Evolutionary conservation across 2,888 invertebrate species (phyloP), one percentile per base, ranked within the genome.

Genomic region (Anoncus sp.): DNA sequence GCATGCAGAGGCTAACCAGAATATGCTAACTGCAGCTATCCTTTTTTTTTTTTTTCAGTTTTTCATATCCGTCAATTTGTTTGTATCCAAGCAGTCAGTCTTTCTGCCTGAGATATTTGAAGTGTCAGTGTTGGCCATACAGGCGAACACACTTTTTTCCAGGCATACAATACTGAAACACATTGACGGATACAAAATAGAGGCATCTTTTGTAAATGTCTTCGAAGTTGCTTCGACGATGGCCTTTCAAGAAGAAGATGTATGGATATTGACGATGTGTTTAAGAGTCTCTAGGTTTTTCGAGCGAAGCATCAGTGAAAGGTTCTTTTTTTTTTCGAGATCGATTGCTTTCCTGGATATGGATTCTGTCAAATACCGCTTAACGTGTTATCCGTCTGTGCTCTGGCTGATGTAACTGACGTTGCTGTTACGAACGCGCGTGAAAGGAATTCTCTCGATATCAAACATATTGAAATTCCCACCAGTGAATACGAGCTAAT

Each of bases 321-420:
- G 74, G 74, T 60, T 60, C 31, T 38, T 24, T 45, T 38, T 55
- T 35, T 38, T 24, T 45, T 38, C 49, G n/a, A 60, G 69, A 69
- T 69, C 47, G 67, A 75, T 75, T 24, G 75, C 55, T 62, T 62
- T 55, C 53, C 67, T 45, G 53, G 67, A 75, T 75, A 67, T 12
- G 67, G 35, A 53, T 55, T 40, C 49, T 73, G 63, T 59, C 60
- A 55, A 63, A 63, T 72, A 67, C 53, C 66, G 59, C 53, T 73
- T 66, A 57, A 16, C 45, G 27, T 10, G 31, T 31, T 12, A 55
- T 67, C 55, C 18, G 55, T 16, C 16, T 55, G 18, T 35, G 7
- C 63, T 20, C 57, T 12, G 9, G 45, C 10, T 35, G 6, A 5
- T 20, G 2, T 49, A 40, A n/a, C n/a, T n/a, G n/a, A n/a, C n/a